Base-by-base conservation (phyloP, 2,888 invertebrate genomes). In the Cremastinae sp. region DNA sequence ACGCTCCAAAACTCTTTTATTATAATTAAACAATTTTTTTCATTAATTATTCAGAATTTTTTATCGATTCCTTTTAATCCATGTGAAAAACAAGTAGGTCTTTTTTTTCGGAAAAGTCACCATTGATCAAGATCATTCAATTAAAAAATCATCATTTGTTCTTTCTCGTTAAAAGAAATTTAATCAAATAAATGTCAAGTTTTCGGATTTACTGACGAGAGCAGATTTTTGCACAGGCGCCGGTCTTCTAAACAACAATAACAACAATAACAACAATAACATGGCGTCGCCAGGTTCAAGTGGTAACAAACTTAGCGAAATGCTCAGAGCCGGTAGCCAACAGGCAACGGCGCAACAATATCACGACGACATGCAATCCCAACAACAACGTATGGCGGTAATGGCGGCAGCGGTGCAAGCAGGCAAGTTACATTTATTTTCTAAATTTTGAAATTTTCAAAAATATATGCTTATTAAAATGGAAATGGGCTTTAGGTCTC, bases 191-290 rank as follows among this genome's bases (percentile, higher is more conserved):
- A 38, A 10, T 1, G 12, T 9, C 7, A 62, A 28, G 5, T 28
- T 64, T 65, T 58, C 78, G 75, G 80, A 80, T 81, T 80, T 84
- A 88, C 85, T 89, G 84, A 89, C 85, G 87, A 82, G 88, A 89
- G 90, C 87, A 87, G 90, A 90, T 84, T 89, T 91, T 83, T 92
- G 92, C 68, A 91, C 91, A 79, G 92, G 92, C 74, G 93, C 94
- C 75, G 94, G 93, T 88, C 93, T 91, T 87, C 90, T 95, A 54
- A 93, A 94, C 86, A 95, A 95, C 86, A 93, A 93, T 86, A 93
- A 92, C 85, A 94, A 93, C 86, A 93, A 93, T 86, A 93, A 92
- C 86, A 92, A 93, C 84, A 92, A 93, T 79, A 90, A 89, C 80
- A 90, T 90, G 86, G 88, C 90, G 34, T 90, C 91, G 75, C 88